These are phyloP conservation scores for Orchesella cincta DNA, from an alignment of 1,140 invertebrate genomes.

Conservation along the genomic window DNA sequence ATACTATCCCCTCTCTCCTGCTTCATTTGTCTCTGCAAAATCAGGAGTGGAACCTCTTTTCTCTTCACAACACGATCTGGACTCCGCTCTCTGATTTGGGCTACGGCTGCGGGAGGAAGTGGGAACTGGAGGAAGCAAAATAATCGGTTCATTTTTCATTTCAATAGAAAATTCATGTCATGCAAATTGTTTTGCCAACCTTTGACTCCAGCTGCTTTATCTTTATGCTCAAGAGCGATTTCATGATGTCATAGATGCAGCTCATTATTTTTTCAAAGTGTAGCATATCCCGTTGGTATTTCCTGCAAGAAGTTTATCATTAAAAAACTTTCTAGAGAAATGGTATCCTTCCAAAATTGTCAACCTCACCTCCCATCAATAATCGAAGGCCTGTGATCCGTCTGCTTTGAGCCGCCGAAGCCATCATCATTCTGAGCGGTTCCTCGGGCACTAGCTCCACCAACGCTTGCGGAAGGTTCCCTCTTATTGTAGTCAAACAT, in stretches of 20 bases:
- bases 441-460: neutral
- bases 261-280: slow-evolving; percentile 38
- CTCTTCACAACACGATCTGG: neutral
- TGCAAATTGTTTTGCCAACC: no score
- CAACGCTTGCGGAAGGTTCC: neutral
- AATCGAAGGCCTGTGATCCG: neutral
- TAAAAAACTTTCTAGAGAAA: neutral
- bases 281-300: slow-evolving; percentile 30
- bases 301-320: neutral
- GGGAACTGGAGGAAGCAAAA: neutral
- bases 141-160: neutral
- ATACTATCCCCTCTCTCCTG: neutral
- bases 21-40: neutral
- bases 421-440: neutral
- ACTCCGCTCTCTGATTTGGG: neutral
- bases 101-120: neutral
- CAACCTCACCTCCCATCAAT: neutral
- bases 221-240: slow-evolving; percentile 39
- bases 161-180: neutral
- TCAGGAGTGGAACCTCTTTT: neutral
- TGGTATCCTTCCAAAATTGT: neutral
- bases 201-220: slow-evolving; percentile 21
- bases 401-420: no score
- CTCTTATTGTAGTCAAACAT: slow-evolving; percentile 9
- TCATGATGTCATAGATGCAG: slow-evolving; percentile 41